phyloP scores from a whole-genome alignment of 2,113 vertebrate genomes.

The Gambusia holbrooki region DNA sequence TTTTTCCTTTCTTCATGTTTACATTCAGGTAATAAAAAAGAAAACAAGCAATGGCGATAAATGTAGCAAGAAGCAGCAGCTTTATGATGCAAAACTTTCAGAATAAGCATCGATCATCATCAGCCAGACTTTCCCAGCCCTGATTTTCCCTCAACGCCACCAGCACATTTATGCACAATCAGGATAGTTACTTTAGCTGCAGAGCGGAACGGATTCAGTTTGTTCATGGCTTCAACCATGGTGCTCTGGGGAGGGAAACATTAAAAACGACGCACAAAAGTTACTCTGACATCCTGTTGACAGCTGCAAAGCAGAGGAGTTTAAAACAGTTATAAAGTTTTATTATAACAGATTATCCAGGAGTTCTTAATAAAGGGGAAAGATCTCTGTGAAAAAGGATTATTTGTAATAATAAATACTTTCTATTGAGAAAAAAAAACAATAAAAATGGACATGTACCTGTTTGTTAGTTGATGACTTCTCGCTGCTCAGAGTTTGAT shows the following conservation, averaged over 20 bases:
- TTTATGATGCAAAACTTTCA: too few relatives aligned
- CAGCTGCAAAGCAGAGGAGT: background rate
- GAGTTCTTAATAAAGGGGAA: background rate
- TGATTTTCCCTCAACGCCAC: background rate
- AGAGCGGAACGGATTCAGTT: conserved; percentile 51
- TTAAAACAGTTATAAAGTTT: background rate
- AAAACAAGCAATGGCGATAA: background rate
- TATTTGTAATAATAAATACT: background rate
- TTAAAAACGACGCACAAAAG: background rate
- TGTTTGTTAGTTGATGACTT: conserved; percentile 47
- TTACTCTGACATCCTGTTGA: background rate
- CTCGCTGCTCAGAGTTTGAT: conserved; percentile 7
- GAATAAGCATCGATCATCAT: background rate
- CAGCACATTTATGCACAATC: background rate
- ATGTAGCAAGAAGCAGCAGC: background rate
- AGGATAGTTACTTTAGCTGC: conserved; percentile 51
- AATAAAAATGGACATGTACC: conserved; percentile 32
- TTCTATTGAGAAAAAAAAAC: conserved; percentile 1
- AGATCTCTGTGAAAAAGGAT: background rate
- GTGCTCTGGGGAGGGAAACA: conserved; percentile 23
- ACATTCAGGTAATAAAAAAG: background rate
- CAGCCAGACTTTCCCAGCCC: background rate
- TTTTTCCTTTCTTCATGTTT: too few relatives aligned
- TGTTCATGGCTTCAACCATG: conserved; percentile 46
- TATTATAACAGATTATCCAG: background rate